phyloP scores from a whole-genome alignment of 2,797 vertebrate genomes.

The Thamnophis elegans region DNA sequence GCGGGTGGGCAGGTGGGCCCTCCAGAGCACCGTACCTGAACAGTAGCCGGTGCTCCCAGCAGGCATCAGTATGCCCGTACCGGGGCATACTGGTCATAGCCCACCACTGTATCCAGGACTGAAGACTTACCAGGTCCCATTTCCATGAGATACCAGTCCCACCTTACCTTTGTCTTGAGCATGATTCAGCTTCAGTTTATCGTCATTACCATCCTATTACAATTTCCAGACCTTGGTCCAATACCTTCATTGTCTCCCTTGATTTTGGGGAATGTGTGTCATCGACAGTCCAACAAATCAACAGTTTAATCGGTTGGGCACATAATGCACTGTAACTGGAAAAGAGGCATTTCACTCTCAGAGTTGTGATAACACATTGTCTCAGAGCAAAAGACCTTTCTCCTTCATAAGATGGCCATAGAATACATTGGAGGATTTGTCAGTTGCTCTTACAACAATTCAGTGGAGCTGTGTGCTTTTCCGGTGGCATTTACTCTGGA shows the following conservation, averaged over 20 bases:
- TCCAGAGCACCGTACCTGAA: too few species aligned
- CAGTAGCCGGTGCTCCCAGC: too few species aligned
- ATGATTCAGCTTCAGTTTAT: neutral
- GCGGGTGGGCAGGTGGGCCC: too few species aligned
- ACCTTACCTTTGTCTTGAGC: neutral
- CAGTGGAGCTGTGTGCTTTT: neutral
- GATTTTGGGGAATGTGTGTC: neutral
- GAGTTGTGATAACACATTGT: slow-evolving; percentile 4
- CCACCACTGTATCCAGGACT: too few species aligned
- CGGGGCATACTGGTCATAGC: too few species aligned
- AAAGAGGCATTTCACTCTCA: neutral
- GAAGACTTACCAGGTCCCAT: neutral
- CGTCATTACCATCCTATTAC: neutral
- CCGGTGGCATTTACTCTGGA: neutral
- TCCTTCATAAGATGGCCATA: neutral
- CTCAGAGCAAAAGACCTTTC: neutral
- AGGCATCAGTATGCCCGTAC: too few species aligned
- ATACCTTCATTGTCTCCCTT: neutral
- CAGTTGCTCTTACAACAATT: neutral
- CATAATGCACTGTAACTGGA: neutral
- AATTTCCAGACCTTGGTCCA: neutral
- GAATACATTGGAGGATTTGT: neutral
- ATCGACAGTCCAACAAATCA: neutral
- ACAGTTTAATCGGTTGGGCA: neutral
- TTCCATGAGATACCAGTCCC: neutral